Percentiles rank a stretch among this genome's conserved stretches.
Conservation (phyloP, 2,113 vertebrate species). For the Rattus rattus region DNA sequence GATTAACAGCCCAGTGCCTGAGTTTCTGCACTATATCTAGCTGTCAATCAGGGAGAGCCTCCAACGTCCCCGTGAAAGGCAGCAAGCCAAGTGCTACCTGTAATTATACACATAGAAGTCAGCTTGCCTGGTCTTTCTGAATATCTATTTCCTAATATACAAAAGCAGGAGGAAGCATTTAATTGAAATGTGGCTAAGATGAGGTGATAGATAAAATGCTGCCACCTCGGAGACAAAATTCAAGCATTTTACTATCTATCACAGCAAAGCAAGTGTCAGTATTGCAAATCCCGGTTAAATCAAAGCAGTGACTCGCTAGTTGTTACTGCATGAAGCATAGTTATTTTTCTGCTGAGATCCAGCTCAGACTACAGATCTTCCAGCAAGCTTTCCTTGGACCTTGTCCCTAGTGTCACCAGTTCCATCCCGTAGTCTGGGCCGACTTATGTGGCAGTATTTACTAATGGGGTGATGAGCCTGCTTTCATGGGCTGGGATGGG, state of each 20-base stretch:
- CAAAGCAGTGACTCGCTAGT: background rate
- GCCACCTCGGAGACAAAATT: background rate
- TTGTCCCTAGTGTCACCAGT: background rate
- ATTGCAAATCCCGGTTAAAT: background rate
- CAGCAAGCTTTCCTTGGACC: background rate
- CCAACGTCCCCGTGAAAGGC: too few species aligned
- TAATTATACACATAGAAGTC: background rate
- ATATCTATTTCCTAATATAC: background rate
- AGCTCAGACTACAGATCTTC: background rate
- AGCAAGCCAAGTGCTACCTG: background rate
- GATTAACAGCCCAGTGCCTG: background rate
- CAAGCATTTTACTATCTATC: background rate
- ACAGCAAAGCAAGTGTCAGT: background rate
- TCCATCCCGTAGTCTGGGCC: background rate
- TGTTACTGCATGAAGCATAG: background rate
- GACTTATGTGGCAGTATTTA: background rate
- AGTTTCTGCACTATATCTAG: background rate
- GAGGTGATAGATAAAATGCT: background rate
- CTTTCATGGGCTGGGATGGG: background rate
- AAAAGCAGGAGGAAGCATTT: background rate
- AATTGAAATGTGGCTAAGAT: background rate
- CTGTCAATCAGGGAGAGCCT: fast-evolving
- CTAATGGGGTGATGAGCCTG: background rate
- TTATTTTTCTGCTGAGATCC: background rate
- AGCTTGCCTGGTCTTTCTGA: background rate